Percentiles rank a stretch among this genome's conserved stretches.
Evolutionary conservation across 1,140 invertebrate genomes (phyloP).

Genomic region (Berghia stephanieae): DNA sequence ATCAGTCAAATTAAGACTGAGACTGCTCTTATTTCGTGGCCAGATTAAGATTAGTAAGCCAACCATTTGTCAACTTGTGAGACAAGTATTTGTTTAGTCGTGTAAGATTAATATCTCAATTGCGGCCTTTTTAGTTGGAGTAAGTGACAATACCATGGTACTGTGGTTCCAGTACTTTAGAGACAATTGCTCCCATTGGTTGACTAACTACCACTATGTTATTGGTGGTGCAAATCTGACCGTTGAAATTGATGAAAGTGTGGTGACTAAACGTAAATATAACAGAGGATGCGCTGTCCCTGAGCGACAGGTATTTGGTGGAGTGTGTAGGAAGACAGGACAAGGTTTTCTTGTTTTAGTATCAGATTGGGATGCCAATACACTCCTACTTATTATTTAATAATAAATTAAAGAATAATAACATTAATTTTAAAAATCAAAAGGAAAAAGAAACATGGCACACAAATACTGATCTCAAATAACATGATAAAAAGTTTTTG

Average conservation of each 20-base stretch:
- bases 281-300: neutral
- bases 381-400: neutral
- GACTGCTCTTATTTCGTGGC: no score
- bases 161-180: no score
- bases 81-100: neutral
- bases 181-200: neutral
- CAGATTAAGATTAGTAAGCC: neutral
- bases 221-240: neutral
- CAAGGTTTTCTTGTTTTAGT: neutral
- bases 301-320: neutral
- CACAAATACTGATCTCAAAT: no score
- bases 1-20: neutral
- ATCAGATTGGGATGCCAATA: neutral
- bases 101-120: neutral
- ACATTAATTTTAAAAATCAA: no score
- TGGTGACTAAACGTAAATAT: neutral
- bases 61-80: neutral
- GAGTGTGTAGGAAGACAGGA: neutral
- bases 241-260: constrained; percentile 7
- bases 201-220: neutral
- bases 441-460: no score
- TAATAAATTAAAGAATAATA: no score
- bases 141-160: neutral
- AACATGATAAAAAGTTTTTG: no score
- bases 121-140: neutral